Percentiles rank a stretch among this genome's conserved stretches.
These are phyloP conservation scores for Drosophila kohkoa DNA, from an alignment of 1,140 invertebrate species.

Conservation along the genomic window DNA sequence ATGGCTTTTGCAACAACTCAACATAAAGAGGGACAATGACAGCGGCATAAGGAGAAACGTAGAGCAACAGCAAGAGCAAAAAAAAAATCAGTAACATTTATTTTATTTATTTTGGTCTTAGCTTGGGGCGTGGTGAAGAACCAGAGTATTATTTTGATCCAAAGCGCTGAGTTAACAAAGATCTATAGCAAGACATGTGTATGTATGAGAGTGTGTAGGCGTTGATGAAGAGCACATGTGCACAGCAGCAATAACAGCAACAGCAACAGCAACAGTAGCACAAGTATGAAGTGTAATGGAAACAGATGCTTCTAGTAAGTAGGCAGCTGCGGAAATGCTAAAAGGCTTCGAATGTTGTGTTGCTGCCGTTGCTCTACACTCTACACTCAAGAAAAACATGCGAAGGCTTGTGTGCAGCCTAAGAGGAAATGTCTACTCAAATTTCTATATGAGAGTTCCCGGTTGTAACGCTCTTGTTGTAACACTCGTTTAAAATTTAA, in stretches of 20 bases:
- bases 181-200: conserved; percentile 53
- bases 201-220: conserved; percentile 33
- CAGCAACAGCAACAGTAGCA: background rate
- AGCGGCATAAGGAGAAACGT: background rate
- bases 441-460: conserved; percentile 4
- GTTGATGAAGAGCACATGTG: conserved; percentile 64
- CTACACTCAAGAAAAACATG: conserved; percentile 10
- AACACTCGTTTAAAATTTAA: background rate
- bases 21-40: conserved; percentile 13
- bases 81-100: conserved; percentile 65
- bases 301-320: conserved; percentile 44
- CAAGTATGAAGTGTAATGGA: conserved; percentile 39
- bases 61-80: background rate
- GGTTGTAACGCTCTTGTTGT: background rate
- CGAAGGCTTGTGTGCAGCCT: background rate
- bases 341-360: conserved; percentile 31
- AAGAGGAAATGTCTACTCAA: conserved; percentile 16
- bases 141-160: conserved; percentile 72
- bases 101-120: conserved; percentile 57
- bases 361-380: background rate
- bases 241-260: background rate
- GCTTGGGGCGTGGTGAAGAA: conserved; percentile 46
- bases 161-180: conserved; percentile 75
- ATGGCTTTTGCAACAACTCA: conserved; percentile 64
- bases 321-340: conserved; percentile 38